Evolutionary conservation across 2,888 invertebrate species (phyloP).

Genomic region (Lycophotia porphyrea): DNA sequence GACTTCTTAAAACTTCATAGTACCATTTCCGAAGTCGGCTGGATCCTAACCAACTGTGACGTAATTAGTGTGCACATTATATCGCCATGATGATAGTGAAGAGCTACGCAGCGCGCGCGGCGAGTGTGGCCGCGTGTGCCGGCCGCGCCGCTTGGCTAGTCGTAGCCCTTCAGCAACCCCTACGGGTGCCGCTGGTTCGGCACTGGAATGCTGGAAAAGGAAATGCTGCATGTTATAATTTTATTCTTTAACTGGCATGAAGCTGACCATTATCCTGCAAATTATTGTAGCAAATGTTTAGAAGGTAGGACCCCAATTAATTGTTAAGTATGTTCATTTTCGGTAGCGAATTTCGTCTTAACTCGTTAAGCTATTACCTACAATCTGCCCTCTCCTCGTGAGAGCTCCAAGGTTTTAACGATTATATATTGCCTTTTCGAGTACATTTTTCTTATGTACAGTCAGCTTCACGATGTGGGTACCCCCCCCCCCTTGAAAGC

Average conservation of each 20-base stretch:
- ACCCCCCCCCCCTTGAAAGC: too few relatives aligned
- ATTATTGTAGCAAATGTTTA: too few relatives aligned
- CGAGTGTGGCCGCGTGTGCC: constrained; percentile 3
- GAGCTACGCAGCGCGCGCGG: constrained; percentile 56
- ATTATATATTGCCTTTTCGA: too few relatives aligned
- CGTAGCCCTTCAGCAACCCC: constrained; percentile 71
- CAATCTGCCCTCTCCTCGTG: background rate
- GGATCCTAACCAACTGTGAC: constrained; percentile 27
- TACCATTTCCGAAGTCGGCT: constrained; percentile 4
- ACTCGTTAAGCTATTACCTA: background rate
- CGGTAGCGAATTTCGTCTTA: background rate
- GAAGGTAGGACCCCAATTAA: background rate
- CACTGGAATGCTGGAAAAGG: constrained; percentile 80
- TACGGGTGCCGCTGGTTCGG: constrained; percentile 86
- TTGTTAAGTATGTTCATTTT: background rate
- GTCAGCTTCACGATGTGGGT: too few relatives aligned
- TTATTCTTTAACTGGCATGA: background rate
- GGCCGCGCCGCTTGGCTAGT: constrained; percentile 66
- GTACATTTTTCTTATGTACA: background rate
- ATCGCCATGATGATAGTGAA: constrained; percentile 27
- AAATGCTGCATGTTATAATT: constrained; percentile 4
- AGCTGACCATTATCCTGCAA: too few relatives aligned
- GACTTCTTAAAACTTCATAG: constrained; percentile 14
- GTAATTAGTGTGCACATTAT: constrained; percentile 9
- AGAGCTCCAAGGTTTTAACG: background rate